Evolutionary conservation across 1,140 invertebrate genomes (phyloP).

Genomic region (Drosophila pachea): DNA sequence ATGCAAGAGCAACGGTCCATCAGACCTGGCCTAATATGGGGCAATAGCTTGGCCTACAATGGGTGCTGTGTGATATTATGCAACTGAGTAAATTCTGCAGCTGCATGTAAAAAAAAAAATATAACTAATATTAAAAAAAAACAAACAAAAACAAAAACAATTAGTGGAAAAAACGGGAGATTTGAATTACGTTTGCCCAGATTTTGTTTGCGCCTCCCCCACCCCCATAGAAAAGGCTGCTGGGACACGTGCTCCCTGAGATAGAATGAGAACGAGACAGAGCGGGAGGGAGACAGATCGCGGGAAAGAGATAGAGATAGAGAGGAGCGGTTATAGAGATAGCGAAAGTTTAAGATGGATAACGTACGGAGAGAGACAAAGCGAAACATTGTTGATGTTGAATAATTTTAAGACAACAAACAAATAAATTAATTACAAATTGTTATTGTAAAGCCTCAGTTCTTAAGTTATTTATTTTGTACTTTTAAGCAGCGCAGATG

Average conservation of each 20-base stretch:
- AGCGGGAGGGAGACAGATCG: not conserved
- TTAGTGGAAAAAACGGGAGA: not conserved
- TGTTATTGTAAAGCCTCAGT: slow-evolving; percentile 76
- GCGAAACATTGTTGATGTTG: slow-evolving; percentile 73
- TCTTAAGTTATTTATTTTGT: slow-evolving; percentile 76
- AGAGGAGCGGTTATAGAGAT: not conserved
- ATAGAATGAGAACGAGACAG: not conserved
- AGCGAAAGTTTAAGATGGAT: slow-evolving; percentile 17
- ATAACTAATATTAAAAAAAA: slow-evolving; percentile 34
- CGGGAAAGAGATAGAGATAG: not conserved
- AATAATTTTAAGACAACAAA: slow-evolving; percentile 67
- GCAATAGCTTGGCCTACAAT: slow-evolving; percentile 5
- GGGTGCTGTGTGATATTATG: slow-evolving; percentile 56
- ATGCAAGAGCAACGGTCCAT: not conserved
- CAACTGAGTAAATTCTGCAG: slow-evolving; percentile 16
- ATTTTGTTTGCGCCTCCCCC: slow-evolving; percentile 6
- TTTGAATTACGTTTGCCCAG: slow-evolving; percentile 1
- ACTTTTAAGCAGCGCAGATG: slow-evolving; percentile 74
- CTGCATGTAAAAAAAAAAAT: slow-evolving; percentile 50
- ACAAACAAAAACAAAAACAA: slow-evolving; percentile 30
- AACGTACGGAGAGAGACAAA: slow-evolving; percentile 14
- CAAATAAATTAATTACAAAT: slow-evolving; percentile 63
- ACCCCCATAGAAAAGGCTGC: not conserved
- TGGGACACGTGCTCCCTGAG: not conserved
- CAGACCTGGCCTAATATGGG: not conserved